Evolutionary conservation across 2,888 invertebrate genomes (phyloP).

Genomic region (Noctuana brunneofusca): DNA sequence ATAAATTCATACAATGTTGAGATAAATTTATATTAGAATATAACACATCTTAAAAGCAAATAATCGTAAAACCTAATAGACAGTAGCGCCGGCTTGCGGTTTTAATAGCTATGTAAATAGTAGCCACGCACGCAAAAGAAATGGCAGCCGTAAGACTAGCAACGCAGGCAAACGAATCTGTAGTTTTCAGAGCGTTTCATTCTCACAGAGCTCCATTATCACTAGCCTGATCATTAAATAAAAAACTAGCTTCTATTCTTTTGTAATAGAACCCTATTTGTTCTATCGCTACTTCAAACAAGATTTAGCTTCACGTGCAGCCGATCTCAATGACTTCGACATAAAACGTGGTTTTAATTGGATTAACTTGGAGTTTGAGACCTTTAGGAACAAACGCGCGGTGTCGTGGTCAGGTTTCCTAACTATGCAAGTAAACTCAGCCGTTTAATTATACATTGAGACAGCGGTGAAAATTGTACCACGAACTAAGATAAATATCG

Average conservation of each 20-base stretch:
- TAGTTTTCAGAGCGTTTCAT: constrained; percentile 61
- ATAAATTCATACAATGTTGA: constrained; percentile 9
- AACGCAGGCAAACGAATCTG: constrained; percentile 45
- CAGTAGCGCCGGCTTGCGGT: constrained; percentile 29
- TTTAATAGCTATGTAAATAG: constrained; percentile 41
- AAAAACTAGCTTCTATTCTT: constrained; percentile 41
- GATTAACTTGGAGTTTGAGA: constrained; percentile 30
- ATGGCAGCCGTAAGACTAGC: constrained; percentile 22
- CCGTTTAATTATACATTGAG: constrained; percentile 51
- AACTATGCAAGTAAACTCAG: constrained; percentile 48
- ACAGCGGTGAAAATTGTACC: constrained; percentile 45
- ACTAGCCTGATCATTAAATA: constrained; percentile 25
- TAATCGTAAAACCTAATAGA: constrained; percentile 33
- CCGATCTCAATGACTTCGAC: constrained; percentile 24
- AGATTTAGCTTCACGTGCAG: constrained; percentile 29
- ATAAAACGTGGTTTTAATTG: constrained; percentile 34
- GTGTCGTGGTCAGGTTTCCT: constrained; percentile 57
- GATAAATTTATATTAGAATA: constrained; percentile 24
- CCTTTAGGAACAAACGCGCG: constrained; percentile 38
- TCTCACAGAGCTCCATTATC: constrained; percentile 57
- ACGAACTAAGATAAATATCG: constrained; percentile 31
- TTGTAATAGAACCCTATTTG: constrained; percentile 38
- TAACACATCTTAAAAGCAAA: constrained; percentile 29
- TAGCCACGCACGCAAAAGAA: constrained; percentile 38
- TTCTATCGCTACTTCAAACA: constrained; percentile 28